These are phyloP conservation scores for Rhinoderma darwinii DNA, from an alignment of 2,113 vertebrate genomes.

Conservation along the genomic window DNA sequence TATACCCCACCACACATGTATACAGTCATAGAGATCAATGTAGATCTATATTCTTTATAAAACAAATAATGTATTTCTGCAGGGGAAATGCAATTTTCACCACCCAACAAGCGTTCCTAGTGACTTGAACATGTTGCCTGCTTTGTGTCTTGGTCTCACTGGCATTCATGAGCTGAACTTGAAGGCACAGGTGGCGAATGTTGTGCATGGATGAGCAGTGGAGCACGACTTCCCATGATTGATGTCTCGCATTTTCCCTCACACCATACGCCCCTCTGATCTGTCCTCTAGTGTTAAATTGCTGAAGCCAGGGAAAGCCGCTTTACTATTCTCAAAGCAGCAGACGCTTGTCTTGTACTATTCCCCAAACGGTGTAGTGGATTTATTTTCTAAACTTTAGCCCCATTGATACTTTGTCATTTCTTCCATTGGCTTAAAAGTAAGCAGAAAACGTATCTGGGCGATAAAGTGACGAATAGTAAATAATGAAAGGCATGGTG, in stretches of 20 bases:
- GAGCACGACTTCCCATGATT: neutral
- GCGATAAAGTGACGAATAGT: neutral
- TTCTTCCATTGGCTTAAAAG: neutral
- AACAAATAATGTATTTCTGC: neutral
- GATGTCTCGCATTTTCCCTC: slow-evolving; percentile 6
- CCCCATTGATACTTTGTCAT: neutral
- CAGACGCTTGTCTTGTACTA: neutral
- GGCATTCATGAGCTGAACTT: too few species aligned
- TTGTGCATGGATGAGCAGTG: slow-evolving; percentile 19
- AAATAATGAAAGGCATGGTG: neutral
- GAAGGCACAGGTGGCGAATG: neutral
- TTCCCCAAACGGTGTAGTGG: neutral
- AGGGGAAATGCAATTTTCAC: neutral
- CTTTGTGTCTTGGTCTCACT: neutral
- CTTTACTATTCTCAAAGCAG: neutral
- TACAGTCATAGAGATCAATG: too few species aligned
- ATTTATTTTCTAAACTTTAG: neutral
- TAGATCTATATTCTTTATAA: neutral
- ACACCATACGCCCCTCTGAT: neutral
- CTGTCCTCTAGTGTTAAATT: slow-evolving; percentile 1
- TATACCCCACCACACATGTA: too few species aligned
- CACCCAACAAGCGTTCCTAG: too few species aligned
- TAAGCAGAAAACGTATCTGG: neutral
- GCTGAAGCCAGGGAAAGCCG: neutral
- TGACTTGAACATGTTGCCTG: neutral